These are phyloP conservation scores for Dissostichus mawsoni DNA, from an alignment of 2,113 vertebrate genomes.

Conservation along the genomic window DNA sequence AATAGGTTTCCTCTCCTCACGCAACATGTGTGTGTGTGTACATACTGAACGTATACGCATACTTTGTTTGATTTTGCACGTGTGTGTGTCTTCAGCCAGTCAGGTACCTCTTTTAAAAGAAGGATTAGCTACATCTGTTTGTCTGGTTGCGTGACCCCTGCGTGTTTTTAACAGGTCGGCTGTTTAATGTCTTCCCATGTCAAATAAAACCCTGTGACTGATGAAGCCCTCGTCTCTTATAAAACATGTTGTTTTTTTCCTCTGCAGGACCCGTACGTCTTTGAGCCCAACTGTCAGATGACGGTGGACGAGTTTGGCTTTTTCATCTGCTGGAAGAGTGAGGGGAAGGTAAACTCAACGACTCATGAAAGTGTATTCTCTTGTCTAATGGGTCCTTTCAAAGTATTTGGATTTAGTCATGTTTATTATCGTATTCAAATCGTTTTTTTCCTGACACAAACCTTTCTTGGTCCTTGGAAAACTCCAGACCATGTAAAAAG, in stretches of 20 bases:
- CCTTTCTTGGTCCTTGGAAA: neutral
- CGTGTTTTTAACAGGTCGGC: conserved; percentile 1
- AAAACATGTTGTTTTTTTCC: conserved; percentile 26
- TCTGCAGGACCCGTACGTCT: conserved; percentile 93
- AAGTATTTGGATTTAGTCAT: neutral
- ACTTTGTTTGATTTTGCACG: conserved; percentile 7
- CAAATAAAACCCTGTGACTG: conserved; percentile 45
- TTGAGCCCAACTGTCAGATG: conserved; percentile 95
- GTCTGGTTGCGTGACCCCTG: conserved; percentile 38
- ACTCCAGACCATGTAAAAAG: neutral
- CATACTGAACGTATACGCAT: conserved; percentile 20
- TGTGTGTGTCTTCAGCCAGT: conserved; percentile 11
- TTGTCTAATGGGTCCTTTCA: neutral
- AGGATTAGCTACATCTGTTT: conserved; percentile 24
- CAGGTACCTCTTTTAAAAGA: conserved; percentile 35
- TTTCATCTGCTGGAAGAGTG: conserved; percentile 97
- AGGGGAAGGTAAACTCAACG: conserved; percentile 91
- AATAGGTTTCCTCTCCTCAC: conserved; percentile 8
- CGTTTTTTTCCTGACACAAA: neutral
- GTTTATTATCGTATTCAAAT: neutral
- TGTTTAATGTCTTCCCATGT: conserved; percentile 49
- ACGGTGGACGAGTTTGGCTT: conserved; percentile 97
- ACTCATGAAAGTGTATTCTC: neutral
- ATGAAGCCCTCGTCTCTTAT: conserved; percentile 4
- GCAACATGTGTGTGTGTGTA: neutral